phyloP scores from a whole-genome alignment of 2,113 vertebrate genomes.

The Delphinus delphis region DNA sequence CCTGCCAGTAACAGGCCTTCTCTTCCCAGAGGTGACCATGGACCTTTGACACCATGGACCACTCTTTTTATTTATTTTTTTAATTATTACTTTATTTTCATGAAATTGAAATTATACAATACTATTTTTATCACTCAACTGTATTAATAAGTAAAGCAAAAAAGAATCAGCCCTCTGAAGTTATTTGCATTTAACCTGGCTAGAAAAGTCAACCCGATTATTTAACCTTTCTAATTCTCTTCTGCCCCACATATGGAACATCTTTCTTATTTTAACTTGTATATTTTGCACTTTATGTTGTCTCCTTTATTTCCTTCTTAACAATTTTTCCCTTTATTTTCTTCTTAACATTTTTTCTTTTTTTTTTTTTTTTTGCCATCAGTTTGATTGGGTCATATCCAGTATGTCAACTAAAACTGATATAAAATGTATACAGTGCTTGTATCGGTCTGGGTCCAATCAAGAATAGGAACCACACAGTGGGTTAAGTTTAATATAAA shows the following conservation, averaged over 20 bases:
- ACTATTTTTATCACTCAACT: background rate
- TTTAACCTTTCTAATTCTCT: background rate
- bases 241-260: background rate
- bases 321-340: background rate
- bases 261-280: background rate
- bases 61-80: too few relatives aligned
- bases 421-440: background rate
- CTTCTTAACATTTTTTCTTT: background rate
- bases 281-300: background rate
- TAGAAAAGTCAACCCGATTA: background rate
- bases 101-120: background rate
- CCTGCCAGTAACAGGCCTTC: background rate
- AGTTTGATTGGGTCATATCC: background rate
- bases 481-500: background rate
- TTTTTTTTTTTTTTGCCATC: background rate
- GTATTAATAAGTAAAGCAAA: background rate
- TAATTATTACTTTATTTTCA: background rate
- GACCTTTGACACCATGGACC: background rate
- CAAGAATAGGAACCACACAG: background rate
- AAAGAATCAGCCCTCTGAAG: background rate
- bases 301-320: background rate
- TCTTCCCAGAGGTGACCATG: background rate
- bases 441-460: background rate
- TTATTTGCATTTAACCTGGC: background rate
- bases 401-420: background rate